phyloP scores from a whole-genome alignment of 2,113 vertebrate genomes.

The Dromiciops gliroides region DNA sequence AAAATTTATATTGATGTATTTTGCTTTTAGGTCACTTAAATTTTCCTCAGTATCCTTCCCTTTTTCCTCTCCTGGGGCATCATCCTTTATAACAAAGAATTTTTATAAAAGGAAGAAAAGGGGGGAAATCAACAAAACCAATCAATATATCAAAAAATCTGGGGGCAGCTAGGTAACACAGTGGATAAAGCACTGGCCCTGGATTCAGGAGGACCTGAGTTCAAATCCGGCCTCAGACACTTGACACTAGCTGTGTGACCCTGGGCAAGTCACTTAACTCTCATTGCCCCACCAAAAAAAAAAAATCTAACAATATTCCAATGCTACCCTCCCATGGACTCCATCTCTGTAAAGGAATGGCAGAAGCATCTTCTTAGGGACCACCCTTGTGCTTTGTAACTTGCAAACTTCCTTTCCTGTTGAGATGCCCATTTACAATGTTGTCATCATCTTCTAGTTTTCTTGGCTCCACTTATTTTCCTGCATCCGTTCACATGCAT shows the following conservation, averaged over 20 bases:
- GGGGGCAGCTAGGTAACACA: no score
- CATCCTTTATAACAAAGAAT: not conserved
- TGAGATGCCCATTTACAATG: not conserved
- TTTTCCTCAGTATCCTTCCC: not conserved
- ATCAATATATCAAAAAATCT: not conserved
- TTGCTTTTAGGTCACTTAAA: not conserved
- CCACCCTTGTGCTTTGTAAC: not conserved
- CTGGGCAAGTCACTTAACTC: no score
- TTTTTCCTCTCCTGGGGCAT: not conserved
- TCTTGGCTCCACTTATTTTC: not conserved
- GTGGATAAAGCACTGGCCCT: no score
- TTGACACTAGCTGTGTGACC: no score
- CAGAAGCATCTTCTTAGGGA: not conserved
- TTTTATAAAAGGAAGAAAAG: not conserved
- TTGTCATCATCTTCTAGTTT: not conserved
- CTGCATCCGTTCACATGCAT: not conserved
- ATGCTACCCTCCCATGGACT: not conserved
- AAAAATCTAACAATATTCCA: not conserved
- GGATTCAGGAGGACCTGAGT: no score
- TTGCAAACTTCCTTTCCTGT: not conserved
- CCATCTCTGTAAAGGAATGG: not conserved
- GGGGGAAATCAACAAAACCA: not conserved
- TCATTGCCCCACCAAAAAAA: no score
- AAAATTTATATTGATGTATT: not conserved
- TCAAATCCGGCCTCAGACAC: no score